Percentiles rank a stretch among this genome's conserved stretches.
These are phyloP conservation scores for Clunio marinus DNA, from an alignment of 2,888 invertebrate species.

Conservation along the genomic window DNA sequence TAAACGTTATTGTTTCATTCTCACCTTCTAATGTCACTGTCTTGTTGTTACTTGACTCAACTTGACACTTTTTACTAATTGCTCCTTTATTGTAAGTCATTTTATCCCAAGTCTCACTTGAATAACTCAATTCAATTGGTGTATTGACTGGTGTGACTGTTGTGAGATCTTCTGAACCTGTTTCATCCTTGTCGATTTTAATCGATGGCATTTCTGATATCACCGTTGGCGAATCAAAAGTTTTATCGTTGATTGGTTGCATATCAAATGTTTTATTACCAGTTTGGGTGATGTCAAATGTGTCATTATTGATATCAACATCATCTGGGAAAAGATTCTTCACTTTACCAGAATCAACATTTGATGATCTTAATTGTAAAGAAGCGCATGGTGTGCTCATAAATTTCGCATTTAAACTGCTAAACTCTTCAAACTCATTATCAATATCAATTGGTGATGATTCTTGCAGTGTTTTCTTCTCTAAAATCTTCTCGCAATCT, in stretches of 20 bases:
- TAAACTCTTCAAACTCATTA: constrained; percentile 25
- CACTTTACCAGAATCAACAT: not conserved
- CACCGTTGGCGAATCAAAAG: constrained; percentile 36
- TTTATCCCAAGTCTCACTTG: constrained; percentile 42
- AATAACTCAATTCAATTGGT: constrained; percentile 43
- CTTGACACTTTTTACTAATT: not conserved
- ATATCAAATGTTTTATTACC: constrained; percentile 40
- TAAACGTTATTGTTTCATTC: constrained; percentile 2
- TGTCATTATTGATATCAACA: constrained; percentile 10
- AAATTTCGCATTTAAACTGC: not conserved
- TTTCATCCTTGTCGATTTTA: constrained; percentile 42
- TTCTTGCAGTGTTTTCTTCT: not conserved
- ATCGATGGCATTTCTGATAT: constrained; percentile 40
- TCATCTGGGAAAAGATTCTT: constrained; percentile 5
- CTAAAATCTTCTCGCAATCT: constrained; percentile 41
- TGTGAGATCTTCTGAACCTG: constrained; percentile 42
- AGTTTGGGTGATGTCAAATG: constrained; percentile 34
- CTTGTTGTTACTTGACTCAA: not conserved
- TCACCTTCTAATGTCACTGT: not conserved
- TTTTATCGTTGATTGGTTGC: constrained; percentile 33
- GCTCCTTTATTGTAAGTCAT: constrained; percentile 38
- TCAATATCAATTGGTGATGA: too few relatives aligned
- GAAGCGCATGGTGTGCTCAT: constrained; percentile 41
- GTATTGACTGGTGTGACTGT: constrained; percentile 43
- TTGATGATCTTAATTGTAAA: constrained; percentile 4